phyloP scores from a whole-genome alignment of 2,888 invertebrate genomes.

The Andrena bicolor region DNA sequence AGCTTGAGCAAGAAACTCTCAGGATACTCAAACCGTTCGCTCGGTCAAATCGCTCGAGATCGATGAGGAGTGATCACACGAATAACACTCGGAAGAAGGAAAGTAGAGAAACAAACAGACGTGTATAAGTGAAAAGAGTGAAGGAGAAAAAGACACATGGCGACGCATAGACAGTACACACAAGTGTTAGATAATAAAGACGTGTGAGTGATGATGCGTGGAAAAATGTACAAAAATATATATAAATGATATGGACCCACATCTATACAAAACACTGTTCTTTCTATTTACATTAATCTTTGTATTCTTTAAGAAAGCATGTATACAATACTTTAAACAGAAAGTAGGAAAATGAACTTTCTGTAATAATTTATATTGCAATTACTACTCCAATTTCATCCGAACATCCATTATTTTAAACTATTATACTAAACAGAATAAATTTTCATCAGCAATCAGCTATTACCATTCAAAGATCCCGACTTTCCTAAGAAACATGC shows the following conservation, averaged over 20 bases:
- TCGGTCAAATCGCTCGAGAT: slow-evolving; percentile 77
- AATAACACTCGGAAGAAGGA: slow-evolving; percentile 31
- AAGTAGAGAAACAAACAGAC: slow-evolving; percentile 33
- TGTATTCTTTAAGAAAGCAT: neutral
- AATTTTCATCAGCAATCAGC: no score
- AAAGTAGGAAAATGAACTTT: neutral
- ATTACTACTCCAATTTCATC: neutral
- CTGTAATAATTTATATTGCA: neutral
- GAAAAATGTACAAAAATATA: slow-evolving; percentile 56
- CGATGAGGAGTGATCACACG: slow-evolving; percentile 57
- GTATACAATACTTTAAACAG: neutral
- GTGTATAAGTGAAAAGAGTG: slow-evolving; percentile 47
- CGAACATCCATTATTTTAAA: neutral
- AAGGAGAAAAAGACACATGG: slow-evolving; percentile 58
- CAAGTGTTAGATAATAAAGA: slow-evolving; percentile 42
- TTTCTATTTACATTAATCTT: neutral
- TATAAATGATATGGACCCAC: slow-evolving; percentile 47
- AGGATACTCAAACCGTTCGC: slow-evolving; percentile 70
- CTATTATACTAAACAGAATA: no score
- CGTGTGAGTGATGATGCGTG: slow-evolving; percentile 35
- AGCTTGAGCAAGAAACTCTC: slow-evolving; percentile 22
- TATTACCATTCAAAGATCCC: no score
- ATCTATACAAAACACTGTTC: neutral
- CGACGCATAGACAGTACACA: slow-evolving; percentile 40
- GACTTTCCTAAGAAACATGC: no score